Evolutionary conservation across 1,140 invertebrate genomes (phyloP), one percentile per base, ranked within the genome.

Genomic region (Conus betulinus): DNA sequence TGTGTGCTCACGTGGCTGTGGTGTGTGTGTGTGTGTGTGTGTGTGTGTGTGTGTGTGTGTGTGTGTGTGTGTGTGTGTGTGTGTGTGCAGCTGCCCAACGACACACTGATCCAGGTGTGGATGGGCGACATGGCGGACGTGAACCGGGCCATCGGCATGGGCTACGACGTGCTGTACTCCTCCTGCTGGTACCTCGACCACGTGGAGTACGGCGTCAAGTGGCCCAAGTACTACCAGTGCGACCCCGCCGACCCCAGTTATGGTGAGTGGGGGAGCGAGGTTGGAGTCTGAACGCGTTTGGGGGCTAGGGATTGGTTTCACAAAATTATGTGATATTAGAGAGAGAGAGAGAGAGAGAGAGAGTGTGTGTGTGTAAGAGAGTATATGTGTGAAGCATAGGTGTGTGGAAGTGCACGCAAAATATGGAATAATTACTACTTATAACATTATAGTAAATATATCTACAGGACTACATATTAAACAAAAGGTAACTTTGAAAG

Each of bases 211-310:
- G 94, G 94, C 23, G 92, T 92, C 1, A 94, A 95, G 88, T 95
- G 95, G 95, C 91, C 92, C n/a, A 93, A 94, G 88, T 95, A 94
- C 89, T 95, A 95, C 88, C 93, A 92, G 74, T 95, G 94, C 92
- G 95, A 95, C 84, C 94, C 94, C 13, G 93, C 96, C 1, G 95
- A 97, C 89, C 97, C 90, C 39, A 92, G 87, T 15, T 92, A 91
- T 88, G 93, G 93, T 94, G 89, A 88, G 90, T 87, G 57, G 71
- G 8, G 39, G 39, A 39, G 39, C 39, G 0, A 39, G 39, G 39
- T 39, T 39, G 0, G 39, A 39, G 39, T 39, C 39, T 3, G 39
- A 39, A 39, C 0, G 39, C 39, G 39, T 39, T 39, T n/a, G n/a
- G 39, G 39, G 39, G 39, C 0, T 39, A 3, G 39, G 39, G 39